Conservation (phyloP, 2,113 vertebrate species). For the Rhynchomys soricoides region DNA sequence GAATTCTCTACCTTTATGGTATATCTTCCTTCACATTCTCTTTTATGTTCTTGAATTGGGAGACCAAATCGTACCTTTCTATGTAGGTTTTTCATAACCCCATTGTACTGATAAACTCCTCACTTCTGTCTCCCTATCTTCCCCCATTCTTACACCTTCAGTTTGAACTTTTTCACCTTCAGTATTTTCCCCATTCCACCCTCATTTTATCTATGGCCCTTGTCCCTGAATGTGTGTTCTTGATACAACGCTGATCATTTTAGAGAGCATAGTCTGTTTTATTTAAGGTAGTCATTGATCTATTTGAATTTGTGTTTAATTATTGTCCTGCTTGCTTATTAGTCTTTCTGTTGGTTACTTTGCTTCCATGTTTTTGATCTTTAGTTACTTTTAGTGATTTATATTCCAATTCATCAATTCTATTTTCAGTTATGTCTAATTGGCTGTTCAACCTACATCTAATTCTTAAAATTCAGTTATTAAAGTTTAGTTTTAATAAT, state of each 20-base stretch:
- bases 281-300: neutral
- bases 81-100: neutral
- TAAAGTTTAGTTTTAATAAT: constrained; percentile 1
- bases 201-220: neutral
- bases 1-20: neutral
- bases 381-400: neutral
- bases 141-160: neutral
- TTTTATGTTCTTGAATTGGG: neutral
- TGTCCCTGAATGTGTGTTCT: neutral
- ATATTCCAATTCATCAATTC: neutral
- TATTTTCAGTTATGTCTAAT: neutral
- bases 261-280: neutral
- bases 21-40: neutral
- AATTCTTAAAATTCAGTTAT: constrained; percentile 18
- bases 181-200: neutral
- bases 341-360: neutral
- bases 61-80: neutral
- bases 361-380: neutral
- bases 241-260: neutral
- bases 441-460: neutral
- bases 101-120: neutral
- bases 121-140: neutral
- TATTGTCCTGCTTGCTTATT: constrained; percentile 10
- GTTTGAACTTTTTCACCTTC: neutral
- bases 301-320: neutral